Evolutionary conservation across 2,888 invertebrate species (phyloP), one percentile per base, ranked within the genome.

Genomic region (Frankliniella fusca): DNA sequence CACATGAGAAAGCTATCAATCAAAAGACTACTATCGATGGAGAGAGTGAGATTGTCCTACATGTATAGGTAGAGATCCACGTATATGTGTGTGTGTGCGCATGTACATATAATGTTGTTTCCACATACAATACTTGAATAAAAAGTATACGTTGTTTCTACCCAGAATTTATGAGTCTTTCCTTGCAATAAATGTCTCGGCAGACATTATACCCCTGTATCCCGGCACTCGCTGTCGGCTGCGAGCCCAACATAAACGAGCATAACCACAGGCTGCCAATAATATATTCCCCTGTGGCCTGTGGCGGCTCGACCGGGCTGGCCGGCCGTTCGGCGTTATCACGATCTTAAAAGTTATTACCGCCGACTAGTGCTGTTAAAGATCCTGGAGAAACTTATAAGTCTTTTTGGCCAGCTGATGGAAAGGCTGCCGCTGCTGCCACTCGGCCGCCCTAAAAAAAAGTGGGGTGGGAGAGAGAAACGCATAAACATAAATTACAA

Each of bases 41-140:
- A 76, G 70, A 76, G 70, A 23, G 70, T 76, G 70, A 76, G 70
- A 76, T 76, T 76, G 70, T 76, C 70, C 70, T 76, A 15, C 27
- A 61, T 38, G 38, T 38, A 54, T 15, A n/a, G 70, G 70, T 70
- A 70, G 70, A 70, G 3, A 23, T 15, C 23, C 27, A 76, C 27
- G 70, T n/a, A 76, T 38, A 38, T 23, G 70, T 76, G 70, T 27
- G 70, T 76, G 70, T n/a, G 70, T 54, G 54, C 23, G 70, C 70
- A 76, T 76, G 70, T 76, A 76, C 70, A 76, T 76, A 76, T 76
- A 76, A 76, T 76, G 70, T 76, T 76, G 70, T 76, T 76, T 76
- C 70, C 70, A 76, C 70, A 76, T 76, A 76, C 70, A 76, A 76
- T 76, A 76, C 70, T 76, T 76, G 70, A 76, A 76, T 76, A 76